Evolutionary conservation across 53 echinoderm and acorn worm species (phyloP).

Genomic region (Mesocentrotus franciscanus): DNA sequence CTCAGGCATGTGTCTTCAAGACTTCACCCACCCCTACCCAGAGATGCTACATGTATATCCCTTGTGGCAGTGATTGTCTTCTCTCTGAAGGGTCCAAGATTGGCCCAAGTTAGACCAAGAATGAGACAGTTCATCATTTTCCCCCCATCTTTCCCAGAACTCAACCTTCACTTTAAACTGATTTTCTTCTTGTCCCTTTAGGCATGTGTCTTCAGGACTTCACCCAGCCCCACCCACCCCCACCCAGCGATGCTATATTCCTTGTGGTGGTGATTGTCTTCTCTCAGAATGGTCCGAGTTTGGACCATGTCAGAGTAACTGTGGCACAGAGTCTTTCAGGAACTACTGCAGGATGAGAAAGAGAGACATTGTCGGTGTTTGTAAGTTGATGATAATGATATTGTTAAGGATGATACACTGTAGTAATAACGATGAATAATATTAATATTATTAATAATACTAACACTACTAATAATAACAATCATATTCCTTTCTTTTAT

Average conservation of each 20-base stretch:
- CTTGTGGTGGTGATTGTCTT: constrained; percentile 93
- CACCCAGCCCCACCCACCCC: constrained; percentile 69
- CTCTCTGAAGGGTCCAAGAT: constrained; percentile 87
- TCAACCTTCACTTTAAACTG: too few relatives aligned
- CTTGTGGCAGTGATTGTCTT: constrained; percentile 92
- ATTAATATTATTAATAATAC: not conserved
- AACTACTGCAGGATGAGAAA: constrained; percentile 86
- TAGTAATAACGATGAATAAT: not conserved
- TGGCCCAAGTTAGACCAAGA: constrained; percentile 74
- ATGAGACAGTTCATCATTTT: too few relatives aligned
- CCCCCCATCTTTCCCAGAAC: too few relatives aligned
- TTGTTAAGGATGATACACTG: not conserved
- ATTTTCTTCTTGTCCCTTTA: not conserved
- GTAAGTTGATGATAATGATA: constrained; percentile 3
- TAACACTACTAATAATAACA: not conserved
- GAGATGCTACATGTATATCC: constrained; percentile 71
- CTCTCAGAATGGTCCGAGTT: constrained; percentile 89
- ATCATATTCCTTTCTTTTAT: too few relatives aligned
- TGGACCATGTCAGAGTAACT: constrained; percentile 82
- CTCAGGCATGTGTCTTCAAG: constrained; percentile 81
- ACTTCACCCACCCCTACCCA: constrained; percentile 77
- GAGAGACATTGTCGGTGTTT: constrained; percentile 71
- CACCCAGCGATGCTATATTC: constrained; percentile 84
- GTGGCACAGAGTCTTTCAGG: constrained; percentile 64
- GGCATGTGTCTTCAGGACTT: constrained; percentile 89